Conservation (phyloP, 2,797 vertebrate species). For the Somateria mollissima region DNA sequence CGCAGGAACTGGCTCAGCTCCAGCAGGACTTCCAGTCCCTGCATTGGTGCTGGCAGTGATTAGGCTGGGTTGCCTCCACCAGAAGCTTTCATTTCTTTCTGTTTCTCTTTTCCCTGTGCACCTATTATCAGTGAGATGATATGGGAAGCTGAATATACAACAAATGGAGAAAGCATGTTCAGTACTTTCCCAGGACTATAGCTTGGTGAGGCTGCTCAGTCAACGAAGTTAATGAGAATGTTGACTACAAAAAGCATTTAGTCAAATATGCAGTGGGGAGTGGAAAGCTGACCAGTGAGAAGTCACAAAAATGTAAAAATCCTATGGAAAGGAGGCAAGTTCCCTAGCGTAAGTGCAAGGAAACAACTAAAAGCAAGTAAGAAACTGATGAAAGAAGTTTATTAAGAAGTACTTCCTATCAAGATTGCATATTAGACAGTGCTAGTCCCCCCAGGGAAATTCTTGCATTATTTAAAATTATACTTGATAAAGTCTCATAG, state of each 20-base stretch:
- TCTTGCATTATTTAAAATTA: conserved; percentile 27
- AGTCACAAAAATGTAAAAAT: not conserved
- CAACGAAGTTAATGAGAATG: not conserved
- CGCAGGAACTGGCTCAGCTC: not conserved
- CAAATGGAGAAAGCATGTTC: not conserved
- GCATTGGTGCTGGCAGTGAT: not conserved
- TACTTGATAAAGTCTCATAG: not conserved
- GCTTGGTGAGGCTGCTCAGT: not conserved
- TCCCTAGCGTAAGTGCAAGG: not conserved
- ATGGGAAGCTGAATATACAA: not conserved
- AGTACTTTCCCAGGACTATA: not conserved
- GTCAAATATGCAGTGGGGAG: not conserved
- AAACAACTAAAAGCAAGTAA: not conserved
- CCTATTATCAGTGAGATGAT: not conserved
- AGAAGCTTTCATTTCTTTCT: not conserved
- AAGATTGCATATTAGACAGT: not conserved
- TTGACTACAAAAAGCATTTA: not conserved
- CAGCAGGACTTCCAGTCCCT: not conserved
- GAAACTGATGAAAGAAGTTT: conserved; percentile 11
- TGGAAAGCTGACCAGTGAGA: not conserved
- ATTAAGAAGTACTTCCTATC: not conserved
- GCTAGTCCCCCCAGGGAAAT: not conserved
- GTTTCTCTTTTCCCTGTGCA: not conserved
- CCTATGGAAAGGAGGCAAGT: not conserved
- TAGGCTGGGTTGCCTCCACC: not conserved